A percentile compares a stretch with the other conserved stretches of the same genome.
Evolutionary conservation across 2,888 invertebrate species (phyloP).

Genomic region (Scrobipalpa atriplicella): DNA sequence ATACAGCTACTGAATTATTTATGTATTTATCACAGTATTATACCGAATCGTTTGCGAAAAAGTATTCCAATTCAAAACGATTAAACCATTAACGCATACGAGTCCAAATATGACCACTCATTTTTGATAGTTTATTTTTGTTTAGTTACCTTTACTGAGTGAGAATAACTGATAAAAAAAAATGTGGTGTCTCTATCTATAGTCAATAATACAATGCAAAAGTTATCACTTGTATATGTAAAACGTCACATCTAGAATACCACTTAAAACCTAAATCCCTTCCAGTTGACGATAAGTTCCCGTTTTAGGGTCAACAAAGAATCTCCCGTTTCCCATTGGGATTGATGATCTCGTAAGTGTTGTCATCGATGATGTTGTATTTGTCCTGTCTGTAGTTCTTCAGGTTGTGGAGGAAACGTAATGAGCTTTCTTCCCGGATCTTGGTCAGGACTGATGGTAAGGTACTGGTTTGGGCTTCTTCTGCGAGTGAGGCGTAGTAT

Average conservation of each 20-base stretch:
- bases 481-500: constrained; percentile 87
- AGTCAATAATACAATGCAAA: no score
- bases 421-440: constrained; percentile 86
- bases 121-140: no score
- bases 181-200: no score
- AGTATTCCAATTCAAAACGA: no score
- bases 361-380: constrained; percentile 86
- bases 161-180: no score
- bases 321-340: constrained; percentile 67
- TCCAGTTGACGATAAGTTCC: constrained; percentile 22
- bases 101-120: no score
- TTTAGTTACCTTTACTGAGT: no score
- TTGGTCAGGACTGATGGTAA: constrained; percentile 87
- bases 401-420: constrained; percentile 84
- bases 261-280: neutral
- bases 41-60: no score
- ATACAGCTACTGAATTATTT: no score
- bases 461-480: constrained; percentile 82
- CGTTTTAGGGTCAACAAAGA: constrained; percentile 64
- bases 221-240: neutral
- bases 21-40: no score
- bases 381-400: constrained; percentile 85
- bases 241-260: no score
- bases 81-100: no score
- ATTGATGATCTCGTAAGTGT: constrained; percentile 80